Evolutionary conservation across 2,113 vertebrate genomes (phyloP).

Genomic region (Tapirus terrestris): DNA sequence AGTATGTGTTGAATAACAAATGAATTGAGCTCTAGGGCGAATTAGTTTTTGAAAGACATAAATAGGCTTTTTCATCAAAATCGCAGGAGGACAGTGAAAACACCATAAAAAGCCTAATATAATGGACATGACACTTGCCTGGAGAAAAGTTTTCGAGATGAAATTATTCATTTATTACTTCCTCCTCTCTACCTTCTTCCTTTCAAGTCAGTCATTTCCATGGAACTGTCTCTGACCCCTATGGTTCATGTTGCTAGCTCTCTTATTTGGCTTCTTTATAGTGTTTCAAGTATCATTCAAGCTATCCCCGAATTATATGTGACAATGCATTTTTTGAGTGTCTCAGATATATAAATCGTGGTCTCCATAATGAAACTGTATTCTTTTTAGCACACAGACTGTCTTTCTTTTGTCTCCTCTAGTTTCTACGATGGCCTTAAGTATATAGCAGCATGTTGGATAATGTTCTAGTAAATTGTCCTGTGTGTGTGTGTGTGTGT

Average conservation of each 20-base stretch:
- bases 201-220: conserved; percentile 32
- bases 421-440: conserved; percentile 26
- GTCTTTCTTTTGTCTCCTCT: conserved; percentile 17
- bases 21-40: background rate
- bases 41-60: conserved; percentile 22
- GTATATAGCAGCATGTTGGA: background rate
- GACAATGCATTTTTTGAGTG: conserved; percentile 1
- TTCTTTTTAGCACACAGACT: background rate
- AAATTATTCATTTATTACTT: conserved; percentile 51
- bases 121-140: background rate
- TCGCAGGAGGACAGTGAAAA: conserved; percentile 11
- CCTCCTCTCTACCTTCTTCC: background rate
- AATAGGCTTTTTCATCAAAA: conserved; percentile 7
- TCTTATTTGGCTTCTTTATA: conserved; percentile 38
- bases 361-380: conserved; percentile 13
- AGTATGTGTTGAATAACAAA: background rate
- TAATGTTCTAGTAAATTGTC: conserved; percentile 48
- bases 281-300: conserved; percentile 35
- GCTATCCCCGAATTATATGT: conserved; percentile 23
- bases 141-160: conserved; percentile 11
- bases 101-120: conserved; percentile 10
- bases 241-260: conserved; percentile 28
- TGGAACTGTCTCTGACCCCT: conserved; percentile 5
- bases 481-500: background rate
- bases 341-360: conserved; percentile 40